These are phyloP conservation scores for Acanthosepion lycidas DNA, from an alignment of 2,888 invertebrate species.

Conservation along the genomic window DNA sequence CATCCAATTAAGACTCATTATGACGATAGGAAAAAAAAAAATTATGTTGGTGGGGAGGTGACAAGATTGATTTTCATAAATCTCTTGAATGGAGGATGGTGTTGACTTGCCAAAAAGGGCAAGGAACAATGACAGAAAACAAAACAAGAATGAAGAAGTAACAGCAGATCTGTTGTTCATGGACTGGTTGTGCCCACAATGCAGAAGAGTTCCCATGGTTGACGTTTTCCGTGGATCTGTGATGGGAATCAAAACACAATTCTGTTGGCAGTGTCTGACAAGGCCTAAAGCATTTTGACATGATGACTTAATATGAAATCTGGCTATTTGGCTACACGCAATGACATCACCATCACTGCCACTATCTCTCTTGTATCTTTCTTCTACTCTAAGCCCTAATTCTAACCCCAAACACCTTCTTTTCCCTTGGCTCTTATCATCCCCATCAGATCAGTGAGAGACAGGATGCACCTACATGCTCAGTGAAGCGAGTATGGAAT, in stretches of 20 bases:
- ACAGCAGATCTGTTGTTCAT: neutral
- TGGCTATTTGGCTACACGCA: neutral
- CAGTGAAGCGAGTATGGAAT: neutral
- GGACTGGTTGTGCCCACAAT: neutral
- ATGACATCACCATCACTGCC: neutral
- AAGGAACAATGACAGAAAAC: neutral
- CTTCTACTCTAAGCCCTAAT: no score
- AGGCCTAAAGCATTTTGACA: neutral
- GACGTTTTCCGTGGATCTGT: neutral
- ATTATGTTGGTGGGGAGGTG: neutral
- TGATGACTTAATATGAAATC: neutral
- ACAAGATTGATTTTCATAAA: slow-evolving; percentile 20
- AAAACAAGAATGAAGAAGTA: neutral
- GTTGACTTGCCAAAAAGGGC: neutral
- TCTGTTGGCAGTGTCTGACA: neutral
- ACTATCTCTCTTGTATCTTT: neutral
- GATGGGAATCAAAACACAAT: neutral
- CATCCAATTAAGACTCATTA: neutral
- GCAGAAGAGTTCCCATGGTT: slow-evolving; percentile 4
- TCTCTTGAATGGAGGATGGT: neutral
- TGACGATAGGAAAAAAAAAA: neutral
- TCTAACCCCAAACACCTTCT: neutral
- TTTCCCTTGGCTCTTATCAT: neutral
- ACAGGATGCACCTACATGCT: slow-evolving; percentile 22
- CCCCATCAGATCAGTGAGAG: neutral